A percentile compares a stretch with the other conserved stretches of the same genome.
phyloP scores from a whole-genome alignment of 2,113 vertebrate genomes.

The Austrofundulus limnaeus region DNA sequence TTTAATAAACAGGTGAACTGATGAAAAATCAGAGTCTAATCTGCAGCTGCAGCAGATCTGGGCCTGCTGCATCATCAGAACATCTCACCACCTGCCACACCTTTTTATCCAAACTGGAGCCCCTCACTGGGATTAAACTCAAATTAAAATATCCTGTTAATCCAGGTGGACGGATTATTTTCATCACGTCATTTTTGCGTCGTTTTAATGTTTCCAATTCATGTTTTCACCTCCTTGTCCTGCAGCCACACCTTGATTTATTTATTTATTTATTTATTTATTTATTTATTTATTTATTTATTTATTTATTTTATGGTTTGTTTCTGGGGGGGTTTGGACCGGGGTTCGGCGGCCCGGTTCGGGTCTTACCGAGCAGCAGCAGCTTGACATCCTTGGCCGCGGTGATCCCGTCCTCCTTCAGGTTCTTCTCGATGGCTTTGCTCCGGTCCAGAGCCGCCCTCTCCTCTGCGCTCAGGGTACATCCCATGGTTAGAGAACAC shows the following conservation, averaged over 20 bases:
- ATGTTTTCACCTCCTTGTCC: no score
- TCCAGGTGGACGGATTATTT: no score
- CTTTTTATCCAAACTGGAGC: not conserved
- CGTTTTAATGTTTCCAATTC: no score
- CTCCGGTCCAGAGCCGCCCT: constrained; percentile 93
- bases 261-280: no score
- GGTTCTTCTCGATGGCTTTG: constrained; percentile 97
- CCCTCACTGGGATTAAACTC: not conserved
- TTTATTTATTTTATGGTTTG: no score
- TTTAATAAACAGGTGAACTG: not conserved
- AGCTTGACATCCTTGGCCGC: constrained; percentile 97
- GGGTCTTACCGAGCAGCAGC: constrained; percentile 91
- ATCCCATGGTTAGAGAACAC: constrained; percentile 85
- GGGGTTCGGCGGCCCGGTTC: not conserved
- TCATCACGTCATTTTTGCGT: no score
- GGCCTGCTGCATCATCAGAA: constrained; percentile 24
- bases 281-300: not conserved
- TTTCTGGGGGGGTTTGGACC: no score
- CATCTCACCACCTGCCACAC: constrained; percentile 34
- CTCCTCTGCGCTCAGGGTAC: constrained; percentile 97
- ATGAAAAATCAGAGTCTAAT: no score
- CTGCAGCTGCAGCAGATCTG: not conserved
- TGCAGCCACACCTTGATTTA: not conserved
- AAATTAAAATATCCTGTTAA: not conserved
- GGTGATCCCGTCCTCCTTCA: constrained; percentile 93